Conservation (phyloP, 2,888 invertebrate genomes). For the Aphidius colemani region DNA sequence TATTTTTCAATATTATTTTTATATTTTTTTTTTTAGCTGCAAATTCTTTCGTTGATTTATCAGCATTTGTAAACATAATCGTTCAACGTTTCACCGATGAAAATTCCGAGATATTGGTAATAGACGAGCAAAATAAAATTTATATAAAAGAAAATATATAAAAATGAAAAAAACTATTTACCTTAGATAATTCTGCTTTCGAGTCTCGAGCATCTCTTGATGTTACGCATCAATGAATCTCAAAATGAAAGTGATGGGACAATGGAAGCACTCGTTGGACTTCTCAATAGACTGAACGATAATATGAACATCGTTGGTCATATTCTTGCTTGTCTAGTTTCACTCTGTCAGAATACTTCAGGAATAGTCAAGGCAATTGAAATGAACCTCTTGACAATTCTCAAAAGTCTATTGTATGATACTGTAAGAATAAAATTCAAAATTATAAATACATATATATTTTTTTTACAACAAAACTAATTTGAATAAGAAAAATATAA, state of each 20-base stretch:
- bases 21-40: slow-evolving; percentile 46
- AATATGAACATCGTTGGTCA: slow-evolving; percentile 45
- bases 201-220: slow-evolving; percentile 52
- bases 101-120: slow-evolving; percentile 48
- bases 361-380: slow-evolving; percentile 56
- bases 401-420: slow-evolving; percentile 50
- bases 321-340: slow-evolving; percentile 50
- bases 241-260: slow-evolving; percentile 53
- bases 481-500: no score
- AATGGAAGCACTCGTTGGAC: slow-evolving; percentile 49
- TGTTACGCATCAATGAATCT: slow-evolving; percentile 46
- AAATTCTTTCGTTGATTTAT: slow-evolving; percentile 50
- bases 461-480: no score
- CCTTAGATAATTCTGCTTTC: slow-evolving; percentile 49
- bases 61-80: slow-evolving; percentile 53
- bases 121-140: background rate
- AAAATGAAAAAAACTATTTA: slow-evolving; percentile 1
- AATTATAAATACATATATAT: no score
- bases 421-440: slow-evolving; percentile 39
- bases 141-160: background rate
- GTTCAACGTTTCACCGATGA: slow-evolving; percentile 47
- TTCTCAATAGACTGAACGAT: slow-evolving; percentile 43
- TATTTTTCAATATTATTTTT: no score
- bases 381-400: slow-evolving; percentile 46
- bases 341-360: slow-evolving; percentile 49